These are phyloP conservation scores for Moxostoma hubbsi DNA, from an alignment of 2,797 vertebrate genomes.

Conservation along the genomic window DNA sequence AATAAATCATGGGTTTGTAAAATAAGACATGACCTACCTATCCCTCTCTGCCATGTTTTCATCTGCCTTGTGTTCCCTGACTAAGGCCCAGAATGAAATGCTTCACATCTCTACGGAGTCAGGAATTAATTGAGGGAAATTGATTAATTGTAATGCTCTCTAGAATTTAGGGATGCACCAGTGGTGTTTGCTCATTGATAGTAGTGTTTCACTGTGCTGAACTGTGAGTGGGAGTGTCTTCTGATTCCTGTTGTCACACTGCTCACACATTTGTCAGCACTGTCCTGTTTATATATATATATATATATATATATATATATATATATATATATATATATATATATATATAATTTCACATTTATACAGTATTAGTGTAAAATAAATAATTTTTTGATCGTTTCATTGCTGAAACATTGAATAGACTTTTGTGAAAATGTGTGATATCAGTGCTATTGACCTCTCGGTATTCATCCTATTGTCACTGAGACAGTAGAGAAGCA, in stretches of 20 bases:
- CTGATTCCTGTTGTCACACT: not conserved
- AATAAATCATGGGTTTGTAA: too few species aligned
- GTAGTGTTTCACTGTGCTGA: not conserved
- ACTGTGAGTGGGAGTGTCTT: too few species aligned
- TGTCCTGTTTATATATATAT: constrained; percentile 22
- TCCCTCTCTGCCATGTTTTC: not conserved
- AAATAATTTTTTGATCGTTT: too few species aligned
- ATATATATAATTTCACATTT: too few species aligned
- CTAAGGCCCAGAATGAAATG: too few species aligned
- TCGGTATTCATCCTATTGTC: not conserved
- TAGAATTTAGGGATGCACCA: not conserved
- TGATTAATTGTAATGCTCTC: not conserved
- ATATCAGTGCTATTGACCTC: not conserved
- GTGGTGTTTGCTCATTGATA: not conserved
- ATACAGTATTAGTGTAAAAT: too few species aligned
- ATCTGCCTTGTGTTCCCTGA: not conserved
- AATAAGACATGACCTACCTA: not conserved
- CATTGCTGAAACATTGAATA: not conserved
- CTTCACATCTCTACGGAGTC: not conserved
- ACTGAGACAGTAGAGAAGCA: not conserved
- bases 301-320: too few species aligned
- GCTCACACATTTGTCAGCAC: not conserved
- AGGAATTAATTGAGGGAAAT: too few species aligned
- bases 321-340: too few species aligned
- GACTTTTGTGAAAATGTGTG: not conserved